Base-by-base conservation (phyloP, 2,888 invertebrate genomes). In the Agrenia bidenticulata region DNA sequence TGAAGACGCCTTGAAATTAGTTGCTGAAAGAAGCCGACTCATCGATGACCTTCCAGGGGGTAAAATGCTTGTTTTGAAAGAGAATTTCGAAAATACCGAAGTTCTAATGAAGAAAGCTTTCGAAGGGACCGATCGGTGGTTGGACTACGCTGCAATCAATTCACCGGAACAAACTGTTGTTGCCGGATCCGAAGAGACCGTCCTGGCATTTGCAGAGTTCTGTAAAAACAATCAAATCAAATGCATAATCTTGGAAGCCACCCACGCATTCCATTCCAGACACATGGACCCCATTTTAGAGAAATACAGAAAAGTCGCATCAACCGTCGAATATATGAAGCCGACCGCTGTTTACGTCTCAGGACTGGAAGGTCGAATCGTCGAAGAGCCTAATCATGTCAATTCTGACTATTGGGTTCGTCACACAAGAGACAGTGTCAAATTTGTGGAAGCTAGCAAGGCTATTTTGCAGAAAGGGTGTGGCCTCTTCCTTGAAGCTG, bases 131-230 rank as follows among this genome's bases (percentile, higher is more conserved):
- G 45, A 65, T 23, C n/a, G 39, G 37, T 65, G 67, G 27, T 19
- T 72, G 23, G 72, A 72, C 26, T 60, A 45, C 39, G 69, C 69
- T 7, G 72, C 72, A 23, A 32, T 66, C 1, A 72, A 72, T 49
- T 66, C 66, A 13, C n/a, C 37, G 1, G 69, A 72, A 1, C 69
- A 72, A 50, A 67, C 67, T 13, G 72, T 72, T 1, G 56, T 72
- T 1, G 67, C 72, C 0, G 72, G 58, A 42, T 42, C 45, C 7
- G 58, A 42, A 13, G 45, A 45, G 4, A 26, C 13, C 24, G 27
- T 58, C 21, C 7, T 24, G 17, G n/a, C 23, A 42, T 58, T 58
- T 26, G 11, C 24, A 2, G 45, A 45, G 15, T 45, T 58, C 26
- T 58, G 63, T 17, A 41, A 57, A 27, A 24, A 24, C 54, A n/a